Evolutionary conservation across 2,113 vertebrate species (phyloP), one percentile per base, ranked within the genome.

Genomic region (Ceyx cyanopectus): DNA sequence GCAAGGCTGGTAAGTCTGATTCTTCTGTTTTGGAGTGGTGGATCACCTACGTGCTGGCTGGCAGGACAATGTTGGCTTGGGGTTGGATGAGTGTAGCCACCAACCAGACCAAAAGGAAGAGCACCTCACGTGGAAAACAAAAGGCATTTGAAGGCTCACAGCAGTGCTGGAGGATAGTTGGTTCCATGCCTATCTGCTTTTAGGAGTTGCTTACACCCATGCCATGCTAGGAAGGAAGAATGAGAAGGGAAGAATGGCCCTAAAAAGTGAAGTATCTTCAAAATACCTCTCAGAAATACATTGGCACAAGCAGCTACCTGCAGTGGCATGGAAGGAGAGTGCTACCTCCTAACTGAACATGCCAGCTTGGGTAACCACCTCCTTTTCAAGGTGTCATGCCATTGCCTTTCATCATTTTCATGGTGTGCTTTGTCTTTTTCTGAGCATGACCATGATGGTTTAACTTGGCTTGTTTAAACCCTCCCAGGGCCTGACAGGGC

Each of bases 1-100:
- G 69, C 68, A 60, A 48, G 14, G 68, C 66, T 7, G 96, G 97
- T 97, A 94, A 96, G 97, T 96, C 53, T 58, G 80, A 80, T 76
- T 81, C 77, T 89, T 90, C 58, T 87, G 26, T 46, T 72, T 84
- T 6, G 4, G 60, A 74, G 32, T 15, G 20, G 21, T 43, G 29
- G 68, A 75, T 85, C 78, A 82, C 34, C 70, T 46, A 3, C 0
- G 1, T 43, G 56, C 58, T 76, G 37, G 23, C 56, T 82, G 87
- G 76, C 63, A 95, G 56, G 75, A 54, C 37, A 27, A 6, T 10
- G 16, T 5, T 73, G 58, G 67, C 81, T 29, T 50, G 30, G 56
- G 86, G 30, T 1, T 60, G 75, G 60, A 73, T 70, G 51, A 76
- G 30, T 24, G 51, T 75, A 75, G 51, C 26, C 1, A 1, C 34